Evolutionary conservation across 2,113 vertebrate genomes (phyloP), one percentile per base, ranked within the genome.

Genomic region (Melanotaenia duboulayi): DNA sequence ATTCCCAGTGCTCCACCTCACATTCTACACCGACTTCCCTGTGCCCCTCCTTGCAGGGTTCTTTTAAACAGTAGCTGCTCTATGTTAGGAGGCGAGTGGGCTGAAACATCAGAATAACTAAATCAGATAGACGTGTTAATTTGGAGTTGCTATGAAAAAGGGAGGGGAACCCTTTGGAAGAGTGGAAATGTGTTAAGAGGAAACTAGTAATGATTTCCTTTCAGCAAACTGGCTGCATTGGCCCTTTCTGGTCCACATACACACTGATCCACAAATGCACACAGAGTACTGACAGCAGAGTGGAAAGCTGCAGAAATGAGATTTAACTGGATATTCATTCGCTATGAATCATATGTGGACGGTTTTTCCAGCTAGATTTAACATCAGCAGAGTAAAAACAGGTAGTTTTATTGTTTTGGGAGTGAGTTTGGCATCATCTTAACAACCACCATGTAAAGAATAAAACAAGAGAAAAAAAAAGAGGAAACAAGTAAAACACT

Each of bases 41-140:
- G 17, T 20, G 76, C 79, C 82, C 65, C 82, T 70, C 78, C 83
- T 77, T 4, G 46, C 83, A 65, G 62, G 57, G 79, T 66, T 73
- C 82, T 14, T 85, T 83, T 77, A 82, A 88, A 91, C 86, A 89
- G 89, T 85, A 89, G 85, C 74, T 76, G 84, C 86, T 90, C 85
- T 92, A 86, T 90, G 87, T 81, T 75, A 32, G 62, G 74, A 80
- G 85, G 42, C 64, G 57, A 74, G 71, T 79, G 83, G 86, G 81
- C 84, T 75, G 51, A 63, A 78, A 76, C 71, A 75, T 78, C 76
- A 74, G 57, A 85, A 71, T 87, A 87, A 87, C 67, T 87, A 84
- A 81, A 84, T 86, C 78, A 80, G 65, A 56, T 42, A 63, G 81
- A 87, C 54, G 59, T 82, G 88, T 82, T 91, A 78, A 92, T 86